Evolutionary conservation across 30 jellyfish, hydroid and myxozoan species (phyloP), one percentile per base, ranked within the genome.

Genomic region (Aurelia aurita): DNA sequence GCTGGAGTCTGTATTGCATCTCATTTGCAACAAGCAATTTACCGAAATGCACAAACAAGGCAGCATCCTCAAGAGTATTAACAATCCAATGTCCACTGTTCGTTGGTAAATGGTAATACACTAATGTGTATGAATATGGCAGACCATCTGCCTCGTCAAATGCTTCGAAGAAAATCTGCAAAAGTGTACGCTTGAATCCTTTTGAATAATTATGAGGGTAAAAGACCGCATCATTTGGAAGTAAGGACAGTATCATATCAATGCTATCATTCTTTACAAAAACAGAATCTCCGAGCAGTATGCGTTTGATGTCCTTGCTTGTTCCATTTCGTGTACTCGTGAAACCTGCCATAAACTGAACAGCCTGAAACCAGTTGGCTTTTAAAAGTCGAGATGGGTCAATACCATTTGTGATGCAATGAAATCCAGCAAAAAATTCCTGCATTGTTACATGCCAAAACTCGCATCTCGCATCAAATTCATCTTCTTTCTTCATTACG

Each of bases 291-390:
- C 66, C 66, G 27, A 55, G 25, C 29, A 55, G 25, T 1, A 55
- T 23, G 6, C 11, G 26, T 22, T 55, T 55, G 29, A 55, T n/a
- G 28, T 22, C 29, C 4, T n/a, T 18, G 11, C 29, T 55, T 55
- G 8, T 55, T 55, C 66, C 12, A 35, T 35, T 35, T 55, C 29
- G 66, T 22, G 66, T 55, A 22, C 29, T 18, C 25, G 29, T 1
- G 29, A 55, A 55, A 55, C 66, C 66, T n/a, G 66, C 66, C 25
- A 55, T 55, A 22, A 55, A 55, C 29, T 55, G 66, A 55, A 55
- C 66, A 3, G 66, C 29, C 10, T 55, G 66, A 22, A 22, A 22
- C 66, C 66, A 55, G 29, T 22, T 55, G 66, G 29, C 29, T 2
- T 3, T 22, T 14, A n/a, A 2, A 55, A 55, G 66, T 14, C 11